Percentiles rank a stretch among this genome's conserved stretches.
Conservation (phyloP, 2,888 invertebrate genomes). For the Drosophila fulvimacula region DNA sequence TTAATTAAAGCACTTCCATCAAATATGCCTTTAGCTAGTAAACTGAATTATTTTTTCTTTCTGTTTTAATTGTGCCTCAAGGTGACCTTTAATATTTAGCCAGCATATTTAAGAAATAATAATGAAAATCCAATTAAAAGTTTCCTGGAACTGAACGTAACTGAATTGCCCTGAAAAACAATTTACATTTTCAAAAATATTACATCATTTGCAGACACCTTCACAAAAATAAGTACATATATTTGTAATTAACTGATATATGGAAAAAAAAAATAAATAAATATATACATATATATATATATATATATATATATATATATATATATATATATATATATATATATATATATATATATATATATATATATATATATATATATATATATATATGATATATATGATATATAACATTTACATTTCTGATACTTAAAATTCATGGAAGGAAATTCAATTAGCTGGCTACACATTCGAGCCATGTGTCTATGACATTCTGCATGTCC, state of each 20-base stretch:
- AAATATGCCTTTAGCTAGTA: slow-evolving; percentile 13
- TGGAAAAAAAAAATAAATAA: no score
- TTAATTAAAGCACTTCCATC: slow-evolving; percentile 39
- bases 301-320: no score
- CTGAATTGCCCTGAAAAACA: background rate
- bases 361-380: no score
- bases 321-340: no score
- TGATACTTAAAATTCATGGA: background rate
- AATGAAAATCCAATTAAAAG: slow-evolving; percentile 11
- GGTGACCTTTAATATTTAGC: slow-evolving; percentile 11
- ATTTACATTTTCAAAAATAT: background rate
- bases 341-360: no score
- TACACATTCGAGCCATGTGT: background rate
- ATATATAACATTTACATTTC: background rate
- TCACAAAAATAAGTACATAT: background rate
- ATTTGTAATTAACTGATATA: background rate
- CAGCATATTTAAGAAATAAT: background rate
- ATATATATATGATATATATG: background rate
- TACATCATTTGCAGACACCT: background rate
- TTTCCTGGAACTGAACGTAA: slow-evolving; percentile 3
- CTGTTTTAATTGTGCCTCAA: slow-evolving; percentile 3
- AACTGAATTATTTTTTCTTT: slow-evolving; percentile 7
- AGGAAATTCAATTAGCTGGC: no score
- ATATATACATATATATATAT: no score
- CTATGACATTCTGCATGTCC: background rate